phyloP scores from a whole-genome alignment of 2,113 vertebrate genomes.

The Elephantulus edwardii region DNA sequence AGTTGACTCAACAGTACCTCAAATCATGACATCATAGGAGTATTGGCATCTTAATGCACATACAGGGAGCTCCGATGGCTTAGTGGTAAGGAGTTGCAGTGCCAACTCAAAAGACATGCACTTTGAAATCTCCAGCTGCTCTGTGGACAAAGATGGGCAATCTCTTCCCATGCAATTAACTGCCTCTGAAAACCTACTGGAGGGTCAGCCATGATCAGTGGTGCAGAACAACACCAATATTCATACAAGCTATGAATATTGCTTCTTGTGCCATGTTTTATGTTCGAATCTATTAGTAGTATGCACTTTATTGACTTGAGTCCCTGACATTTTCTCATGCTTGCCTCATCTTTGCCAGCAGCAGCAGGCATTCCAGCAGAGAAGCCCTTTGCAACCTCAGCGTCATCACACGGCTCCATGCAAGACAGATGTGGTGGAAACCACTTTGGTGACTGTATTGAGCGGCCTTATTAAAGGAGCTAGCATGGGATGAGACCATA shows the following conservation, averaged over 20 bases:
- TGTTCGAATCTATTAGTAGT: background rate
- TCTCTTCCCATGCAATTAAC: too few species aligned
- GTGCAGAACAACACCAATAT: background rate
- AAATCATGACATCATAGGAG: too few species aligned
- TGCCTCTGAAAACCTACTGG: too few species aligned
- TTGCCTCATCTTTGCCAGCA: background rate
- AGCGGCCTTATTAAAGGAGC: background rate
- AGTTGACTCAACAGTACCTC: background rate
- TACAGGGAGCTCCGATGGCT: too few species aligned
- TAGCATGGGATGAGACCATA: background rate
- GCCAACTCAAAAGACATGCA: too few species aligned
- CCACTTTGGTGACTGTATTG: rapidly evolving
- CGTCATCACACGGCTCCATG: background rate
- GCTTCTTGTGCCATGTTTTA: background rate
- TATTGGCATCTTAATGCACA: too few species aligned
- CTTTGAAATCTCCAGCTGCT: too few species aligned
- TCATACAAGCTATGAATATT: background rate
- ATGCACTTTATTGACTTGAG: background rate
- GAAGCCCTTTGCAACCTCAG: background rate
- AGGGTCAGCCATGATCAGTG: too few species aligned
- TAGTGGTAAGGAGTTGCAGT: too few species aligned
- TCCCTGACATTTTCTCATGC: background rate
- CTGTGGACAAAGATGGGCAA: too few species aligned
- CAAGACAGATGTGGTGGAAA: background rate
- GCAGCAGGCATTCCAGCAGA: background rate